Base-by-base conservation (phyloP, 1,140 invertebrate genomes). In the Argopecten irradians region DNA sequence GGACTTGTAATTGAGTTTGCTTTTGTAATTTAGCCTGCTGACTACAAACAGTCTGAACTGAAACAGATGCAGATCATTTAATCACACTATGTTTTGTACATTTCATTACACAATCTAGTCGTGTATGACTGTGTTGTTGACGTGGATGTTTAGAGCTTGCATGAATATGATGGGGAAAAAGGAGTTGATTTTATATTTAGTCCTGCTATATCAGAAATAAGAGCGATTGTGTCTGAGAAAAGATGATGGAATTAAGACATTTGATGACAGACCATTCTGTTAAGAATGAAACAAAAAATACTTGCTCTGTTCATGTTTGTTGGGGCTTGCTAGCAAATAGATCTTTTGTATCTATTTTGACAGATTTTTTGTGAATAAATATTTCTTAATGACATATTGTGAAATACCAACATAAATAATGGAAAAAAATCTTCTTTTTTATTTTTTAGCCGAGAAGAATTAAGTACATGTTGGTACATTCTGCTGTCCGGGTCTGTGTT, bases 401-500 rank as follows among this genome's bases (percentile, higher is more conserved):
- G 83, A 19, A 82, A 85, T 90, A 87, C 90, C 35, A 86, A 28
- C 41, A 22, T 34, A 9, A n/a, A 9, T 22, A 55, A 84, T n/a
- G 13, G 35, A 28, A 8, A 41, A 36, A 9, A 86, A 84, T 39
- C 19, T 41, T 85, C 9, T 46, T 84, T 88, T 87, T n/a, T 90
- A 89, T 93, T 92, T 97, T 97, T 87, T 96, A 98, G 97, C 93
- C 97, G 97, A 84, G 97, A 97, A 32, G 97, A 98, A 95, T 92
- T 97, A 90, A 97, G 97, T 46, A 97, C 97, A 83, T 97, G 97
- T 93, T 98, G 98, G 98, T 98, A 98, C 95, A 97, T 98, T 92
- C 95, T 98, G 41, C 96, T 98, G 36, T 97, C 97, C 16, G 98
- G 98, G 82, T 97, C 97, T 5, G 97, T 98, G n/a, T 98, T 98